phyloP scores from a whole-genome alignment of 2,888 invertebrate species.

The Lottia gigantea region DNA sequence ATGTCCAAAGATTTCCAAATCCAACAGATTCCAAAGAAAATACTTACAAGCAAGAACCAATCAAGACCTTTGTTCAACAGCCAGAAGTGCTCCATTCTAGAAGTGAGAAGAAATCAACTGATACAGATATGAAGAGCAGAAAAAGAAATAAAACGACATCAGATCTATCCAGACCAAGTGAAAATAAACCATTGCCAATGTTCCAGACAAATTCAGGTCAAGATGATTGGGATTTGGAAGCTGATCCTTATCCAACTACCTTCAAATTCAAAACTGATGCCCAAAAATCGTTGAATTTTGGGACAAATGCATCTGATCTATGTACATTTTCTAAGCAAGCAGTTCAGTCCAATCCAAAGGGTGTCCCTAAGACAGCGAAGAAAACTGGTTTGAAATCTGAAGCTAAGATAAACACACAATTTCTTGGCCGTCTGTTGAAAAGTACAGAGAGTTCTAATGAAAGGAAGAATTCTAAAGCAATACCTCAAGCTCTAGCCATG shows the following conservation, averaged over 20 bases:
- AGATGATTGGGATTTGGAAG: conserved; percentile 2
- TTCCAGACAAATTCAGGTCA: background rate
- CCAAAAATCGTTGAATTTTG: background rate
- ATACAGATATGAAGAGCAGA: too few relatives aligned
- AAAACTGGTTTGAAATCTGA: too few relatives aligned
- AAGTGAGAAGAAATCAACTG: too few relatives aligned
- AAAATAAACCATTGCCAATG: background rate
- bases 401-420: background rate
- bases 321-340: too few relatives aligned
- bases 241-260: background rate
- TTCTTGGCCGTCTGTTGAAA: background rate
- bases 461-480: background rate
- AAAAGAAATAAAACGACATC: background rate
- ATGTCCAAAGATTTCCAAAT: too few relatives aligned
- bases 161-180: background rate
- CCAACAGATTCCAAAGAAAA: too few relatives aligned
- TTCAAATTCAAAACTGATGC: background rate
- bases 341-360: too few relatives aligned
- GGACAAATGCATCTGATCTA: background rate
- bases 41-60: too few relatives aligned
- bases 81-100: too few relatives aligned
- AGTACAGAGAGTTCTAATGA: background rate
- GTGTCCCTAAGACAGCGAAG: too few relatives aligned
- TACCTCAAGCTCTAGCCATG: too few relatives aligned
- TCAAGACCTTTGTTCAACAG: too few relatives aligned